Evolutionary conservation across 2,888 invertebrate genomes (phyloP), one percentile per base, ranked within the genome.

Genomic region (Himalopsyche anomala): DNA sequence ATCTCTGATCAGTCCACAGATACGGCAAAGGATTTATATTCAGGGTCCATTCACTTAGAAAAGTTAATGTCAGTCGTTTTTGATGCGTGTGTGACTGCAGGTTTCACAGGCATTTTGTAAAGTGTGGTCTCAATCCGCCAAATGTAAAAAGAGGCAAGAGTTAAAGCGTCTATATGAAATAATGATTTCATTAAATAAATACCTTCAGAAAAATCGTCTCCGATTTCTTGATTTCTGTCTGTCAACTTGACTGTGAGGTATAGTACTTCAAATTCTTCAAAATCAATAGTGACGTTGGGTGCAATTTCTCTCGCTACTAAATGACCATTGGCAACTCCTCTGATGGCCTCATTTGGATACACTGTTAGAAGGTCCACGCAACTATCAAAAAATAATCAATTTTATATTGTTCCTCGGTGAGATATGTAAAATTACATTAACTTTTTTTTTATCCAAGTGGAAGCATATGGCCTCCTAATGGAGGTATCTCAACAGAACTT

Each of bases 191-290:
- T 15, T 45, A 15, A 51, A 51, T 15, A 19, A 62, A n/a, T 62
- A 82, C 87, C 80, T 83, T 36, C 82, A 28, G 80, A 40, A 15
- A 45, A 84, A 84, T 91, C 91, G 0, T 91, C 91, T 82, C 94
- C 93, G n/a, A 92, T 89, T 80, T 90, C 90, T 0, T 94, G 94
- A 81, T 92, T 92, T 0, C 89, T 89, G 89, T 95, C 95, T 0
- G 90, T 91, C 2, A 94, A 94, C 54, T 91, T 90, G 62, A 95
- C 90, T 0, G 91, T 91, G 80, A 95, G 91, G 90, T 94, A 94
- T 38, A 95, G 90, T 19, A 94, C 92, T 89, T 95, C 95, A 88
- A 94, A 95, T 90, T 91, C 91, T 90, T 95, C 95, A 89, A 92
- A 95, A 90, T 95, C 94, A 51, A 95, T 93, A 86, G 93, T 93